These are phyloP conservation scores for Microtus oregoni DNA, from an alignment of 2,113 vertebrate species.

Conservation along the genomic window DNA sequence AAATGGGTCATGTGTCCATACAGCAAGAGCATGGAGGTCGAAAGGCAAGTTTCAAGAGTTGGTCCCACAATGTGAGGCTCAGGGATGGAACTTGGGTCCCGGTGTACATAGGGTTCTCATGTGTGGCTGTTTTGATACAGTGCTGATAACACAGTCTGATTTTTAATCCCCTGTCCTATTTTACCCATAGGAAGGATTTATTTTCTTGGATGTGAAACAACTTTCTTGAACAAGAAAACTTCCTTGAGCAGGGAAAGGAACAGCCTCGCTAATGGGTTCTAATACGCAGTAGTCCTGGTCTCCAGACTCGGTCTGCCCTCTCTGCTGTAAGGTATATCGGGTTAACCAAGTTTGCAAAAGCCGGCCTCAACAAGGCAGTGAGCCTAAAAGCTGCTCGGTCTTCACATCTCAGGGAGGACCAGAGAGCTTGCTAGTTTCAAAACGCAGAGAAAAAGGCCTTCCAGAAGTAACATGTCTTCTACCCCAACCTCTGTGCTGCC, in stretches of 20 bases:
- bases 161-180: not conserved
- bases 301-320: too few species aligned
- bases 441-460: not conserved
- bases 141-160: not conserved
- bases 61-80: not conserved
- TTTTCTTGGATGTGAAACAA: not conserved
- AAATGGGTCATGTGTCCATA: not conserved
- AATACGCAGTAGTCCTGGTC: not conserved
- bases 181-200: constrained; percentile 19
- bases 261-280: not conserved
- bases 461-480: not conserved
- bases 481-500: not conserved
- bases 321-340: not conserved
- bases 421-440: not conserved
- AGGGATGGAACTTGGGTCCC: not conserved
- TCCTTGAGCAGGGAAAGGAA: not conserved
- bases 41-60: not conserved
- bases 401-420: not conserved
- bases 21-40: not conserved
- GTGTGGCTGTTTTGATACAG: not conserved
- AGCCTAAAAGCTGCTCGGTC: not conserved
- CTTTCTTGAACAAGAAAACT: constrained; percentile 1
- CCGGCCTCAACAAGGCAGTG: not conserved
- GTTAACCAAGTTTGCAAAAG: not conserved
- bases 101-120: not conserved